Conservation (phyloP, 2,797 vertebrate genomes). For the Lacerta viridis region DNA sequence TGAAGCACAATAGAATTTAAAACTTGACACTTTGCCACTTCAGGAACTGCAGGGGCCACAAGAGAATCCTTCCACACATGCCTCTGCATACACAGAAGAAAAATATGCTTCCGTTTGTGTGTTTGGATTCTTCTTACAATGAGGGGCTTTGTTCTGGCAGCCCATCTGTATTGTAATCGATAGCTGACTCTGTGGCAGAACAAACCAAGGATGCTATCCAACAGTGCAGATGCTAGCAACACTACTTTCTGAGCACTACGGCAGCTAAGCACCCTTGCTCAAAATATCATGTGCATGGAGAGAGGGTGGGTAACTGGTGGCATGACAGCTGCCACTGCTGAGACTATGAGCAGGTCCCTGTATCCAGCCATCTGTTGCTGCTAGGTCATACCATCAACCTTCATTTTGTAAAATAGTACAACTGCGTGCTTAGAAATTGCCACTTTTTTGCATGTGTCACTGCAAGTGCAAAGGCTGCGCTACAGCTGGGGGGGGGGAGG, state of each 20-base stretch:
- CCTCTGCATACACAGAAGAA: not conserved
- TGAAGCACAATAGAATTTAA: not conserved
- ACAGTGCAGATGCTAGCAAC: not conserved
- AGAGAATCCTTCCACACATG: not conserved
- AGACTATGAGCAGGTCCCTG: not conserved
- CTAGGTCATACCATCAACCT: not conserved
- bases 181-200: not conserved
- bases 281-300: not conserved
- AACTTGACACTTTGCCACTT: not conserved
- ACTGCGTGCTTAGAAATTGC: not conserved
- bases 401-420: not conserved
- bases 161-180: not conserved
- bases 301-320: not conserved
- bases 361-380: not conserved
- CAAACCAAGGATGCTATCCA: not conserved
- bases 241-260: not conserved
- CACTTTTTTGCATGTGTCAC: not conserved
- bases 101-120: not conserved
- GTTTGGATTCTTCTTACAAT: not conserved
- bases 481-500: too few relatives aligned
- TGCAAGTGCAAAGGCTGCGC: too few relatives aligned
- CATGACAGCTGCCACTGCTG: not conserved
- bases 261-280: not conserved
- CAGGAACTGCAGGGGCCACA: not conserved
- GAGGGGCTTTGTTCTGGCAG: not conserved